Evolutionary conservation across 1,140 invertebrate genomes (phyloP).

Genomic region (Contarinia nasturtii): DNA sequence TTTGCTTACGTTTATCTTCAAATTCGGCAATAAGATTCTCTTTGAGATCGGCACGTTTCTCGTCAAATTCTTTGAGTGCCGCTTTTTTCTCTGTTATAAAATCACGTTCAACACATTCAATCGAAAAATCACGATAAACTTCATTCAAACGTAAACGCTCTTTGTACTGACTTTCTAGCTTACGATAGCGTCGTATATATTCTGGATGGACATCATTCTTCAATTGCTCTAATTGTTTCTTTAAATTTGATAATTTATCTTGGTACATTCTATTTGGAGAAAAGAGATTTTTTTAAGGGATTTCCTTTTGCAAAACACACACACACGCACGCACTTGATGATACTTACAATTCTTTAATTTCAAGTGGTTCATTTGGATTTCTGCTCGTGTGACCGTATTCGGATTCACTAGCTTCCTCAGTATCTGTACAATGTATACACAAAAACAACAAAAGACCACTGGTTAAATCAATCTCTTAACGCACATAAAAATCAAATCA

Average conservation of each 20-base stretch:
- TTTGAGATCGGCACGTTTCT: conserved; percentile 76
- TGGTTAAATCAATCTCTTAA: not conserved
- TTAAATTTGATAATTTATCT: conserved; percentile 74
- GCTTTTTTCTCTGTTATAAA: conserved; percentile 74
- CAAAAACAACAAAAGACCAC: too few species aligned
- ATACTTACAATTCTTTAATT: conserved; percentile 77
- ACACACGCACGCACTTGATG: not conserved
- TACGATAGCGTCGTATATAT: conserved; percentile 60
- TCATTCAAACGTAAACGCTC: conserved; percentile 64
- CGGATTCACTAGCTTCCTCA: conserved; percentile 77
- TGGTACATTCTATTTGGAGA: conserved; percentile 63
- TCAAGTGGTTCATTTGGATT: conserved; percentile 64
- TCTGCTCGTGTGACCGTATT: conserved; percentile 35
- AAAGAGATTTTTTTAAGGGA: conserved; percentile 1
- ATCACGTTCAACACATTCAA: conserved; percentile 72
- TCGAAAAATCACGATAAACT: conserved; percentile 63
- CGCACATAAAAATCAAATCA: not conserved
- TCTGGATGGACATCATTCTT: conserved; percentile 74
- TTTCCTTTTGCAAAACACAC: not conserved
- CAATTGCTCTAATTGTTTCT: conserved; percentile 76
- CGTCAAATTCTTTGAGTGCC: conserved; percentile 81
- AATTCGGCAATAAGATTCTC: conserved; percentile 80
- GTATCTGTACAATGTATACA: conserved; percentile 51
- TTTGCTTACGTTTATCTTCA: conserved; percentile 77
- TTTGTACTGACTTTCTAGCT: conserved; percentile 62